Evolutionary conservation across 1,140 invertebrate genomes (phyloP).

Genomic region (Hylaeus volcanicus): DNA sequence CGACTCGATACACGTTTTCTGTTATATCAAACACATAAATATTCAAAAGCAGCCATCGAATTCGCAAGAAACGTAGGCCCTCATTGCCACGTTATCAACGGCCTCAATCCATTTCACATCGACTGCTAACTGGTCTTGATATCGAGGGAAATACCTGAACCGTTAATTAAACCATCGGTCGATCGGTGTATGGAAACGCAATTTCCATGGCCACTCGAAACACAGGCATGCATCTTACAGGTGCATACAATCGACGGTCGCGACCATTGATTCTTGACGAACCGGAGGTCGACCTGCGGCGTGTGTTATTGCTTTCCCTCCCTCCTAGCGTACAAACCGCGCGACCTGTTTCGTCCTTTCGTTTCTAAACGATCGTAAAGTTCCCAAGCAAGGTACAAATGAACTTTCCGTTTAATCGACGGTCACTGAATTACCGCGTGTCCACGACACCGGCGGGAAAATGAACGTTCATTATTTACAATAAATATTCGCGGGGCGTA

Average conservation of each 20-base stretch:
- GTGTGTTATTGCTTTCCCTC: conserved; percentile 9
- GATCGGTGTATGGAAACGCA: conserved; percentile 31
- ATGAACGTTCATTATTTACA: conserved; percentile 38
- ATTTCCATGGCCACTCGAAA: conserved; percentile 31
- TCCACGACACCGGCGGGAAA: not conserved
- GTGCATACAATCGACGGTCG: not conserved
- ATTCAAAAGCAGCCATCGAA: conserved; percentile 11
- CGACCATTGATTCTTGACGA: conserved; percentile 33
- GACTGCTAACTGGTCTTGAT: conserved; percentile 21
- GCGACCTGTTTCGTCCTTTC: not conserved
- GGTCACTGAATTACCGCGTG: not conserved
- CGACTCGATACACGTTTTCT: not conserved
- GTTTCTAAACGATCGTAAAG: not conserved
- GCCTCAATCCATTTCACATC: conserved; percentile 16
- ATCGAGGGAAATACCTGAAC: conserved; percentile 16
- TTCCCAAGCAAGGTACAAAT: not conserved
- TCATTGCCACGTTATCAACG: not conserved
- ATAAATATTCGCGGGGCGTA: conserved; percentile 30
- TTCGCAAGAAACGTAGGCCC: not conserved
- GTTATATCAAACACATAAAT: conserved; percentile 5
- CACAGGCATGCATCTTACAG: conserved; percentile 4
- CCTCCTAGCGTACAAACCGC: not conserved
- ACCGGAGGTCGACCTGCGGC: conserved; percentile 2
- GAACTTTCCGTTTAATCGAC: not conserved
- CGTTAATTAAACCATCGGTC: conserved; percentile 47